Conservation (phyloP, 2,797 vertebrate species). For the Serranus cabrilla region DNA sequence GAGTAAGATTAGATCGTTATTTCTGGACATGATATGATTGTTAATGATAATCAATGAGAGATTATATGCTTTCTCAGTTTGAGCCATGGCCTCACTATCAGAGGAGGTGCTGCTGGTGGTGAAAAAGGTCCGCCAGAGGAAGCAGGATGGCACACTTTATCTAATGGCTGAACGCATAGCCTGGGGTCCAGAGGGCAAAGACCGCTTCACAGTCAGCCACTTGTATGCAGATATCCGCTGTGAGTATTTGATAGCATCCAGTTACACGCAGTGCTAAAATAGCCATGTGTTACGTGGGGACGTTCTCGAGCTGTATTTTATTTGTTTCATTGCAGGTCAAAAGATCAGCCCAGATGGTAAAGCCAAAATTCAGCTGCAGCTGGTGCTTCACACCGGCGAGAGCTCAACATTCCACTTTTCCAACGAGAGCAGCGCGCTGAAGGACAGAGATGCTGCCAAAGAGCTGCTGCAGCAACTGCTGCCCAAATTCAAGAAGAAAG, state of each 20-base stretch:
- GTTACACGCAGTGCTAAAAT: neutral
- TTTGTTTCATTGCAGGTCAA: slow-evolving; percentile 88
- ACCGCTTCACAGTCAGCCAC: slow-evolving; percentile 97
- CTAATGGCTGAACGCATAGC: slow-evolving; percentile 98
- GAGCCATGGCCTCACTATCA: slow-evolving; percentile 94
- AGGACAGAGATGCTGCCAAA: slow-evolving; percentile 95
- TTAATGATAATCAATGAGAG: neutral
- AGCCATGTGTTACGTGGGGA: neutral
- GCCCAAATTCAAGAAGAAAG: slow-evolving; percentile 98
- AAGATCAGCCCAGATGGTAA: slow-evolving; percentile 99
- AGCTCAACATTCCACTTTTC: slow-evolving; percentile 98
- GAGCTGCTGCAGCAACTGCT: slow-evolving; percentile 97
- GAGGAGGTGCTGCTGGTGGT: slow-evolving; percentile 98
- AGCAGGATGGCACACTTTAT: slow-evolving; percentile 98
- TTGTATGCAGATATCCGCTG: slow-evolving; percentile 98
- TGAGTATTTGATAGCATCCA: slow-evolving; percentile 83
- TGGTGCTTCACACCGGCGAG: slow-evolving; percentile 96
- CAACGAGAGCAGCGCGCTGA: slow-evolving; percentile 94
- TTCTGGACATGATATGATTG: neutral
- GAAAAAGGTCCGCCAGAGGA: slow-evolving; percentile 97
- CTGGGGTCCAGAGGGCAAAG: slow-evolving; percentile 98
- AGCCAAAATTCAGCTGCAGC: slow-evolving; percentile 98
- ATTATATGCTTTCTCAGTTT: slow-evolving; percentile 20
- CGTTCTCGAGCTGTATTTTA: neutral
- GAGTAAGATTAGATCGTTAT: neutral